Percentiles rank a stretch among this genome's conserved stretches.
Evolutionary conservation across 92 coral and sea anemone genomes (phyloP).

Genomic region (Nematostella vectensis): DNA sequence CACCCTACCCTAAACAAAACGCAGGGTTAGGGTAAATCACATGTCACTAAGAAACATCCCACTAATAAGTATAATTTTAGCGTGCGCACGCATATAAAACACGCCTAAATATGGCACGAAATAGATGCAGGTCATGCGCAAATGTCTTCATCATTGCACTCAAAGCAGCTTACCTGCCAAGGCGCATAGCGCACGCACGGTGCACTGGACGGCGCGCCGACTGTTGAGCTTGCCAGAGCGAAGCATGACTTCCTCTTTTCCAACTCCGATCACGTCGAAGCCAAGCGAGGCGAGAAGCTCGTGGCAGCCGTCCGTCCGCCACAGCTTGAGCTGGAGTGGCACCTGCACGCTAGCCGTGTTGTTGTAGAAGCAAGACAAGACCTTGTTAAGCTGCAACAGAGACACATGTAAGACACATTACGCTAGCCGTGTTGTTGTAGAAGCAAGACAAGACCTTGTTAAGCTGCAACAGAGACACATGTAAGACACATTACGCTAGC

Average conservation of each 20-base stretch:
- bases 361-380: conserved; percentile 78
- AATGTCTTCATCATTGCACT: too few relatives aligned
- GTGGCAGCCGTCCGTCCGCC: conserved; percentile 94
- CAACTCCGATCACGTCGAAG: conserved; percentile 95
- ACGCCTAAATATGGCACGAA: too few relatives aligned
- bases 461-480: conserved; percentile 36
- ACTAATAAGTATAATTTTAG: too few relatives aligned
- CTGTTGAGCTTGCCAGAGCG: conserved; percentile 92
- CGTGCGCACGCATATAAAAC: too few relatives aligned
- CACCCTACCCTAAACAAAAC: too few relatives aligned
- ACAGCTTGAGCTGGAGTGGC: conserved; percentile 74
- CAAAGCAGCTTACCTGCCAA: conserved; percentile 72
- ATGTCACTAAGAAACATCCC: too few relatives aligned
- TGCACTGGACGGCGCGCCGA: conserved; percentile 87
- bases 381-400: conserved; percentile 71
- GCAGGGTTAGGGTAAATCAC: too few relatives aligned
- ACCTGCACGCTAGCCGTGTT: conserved; percentile 89
- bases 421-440: conserved; percentile 75
- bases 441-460: conserved; percentile 83
- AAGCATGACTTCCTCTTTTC: conserved; percentile 95
- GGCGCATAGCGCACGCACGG: conserved; percentile 84
- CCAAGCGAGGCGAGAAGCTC: conserved; percentile 98
- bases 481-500: conserved; percentile 68
- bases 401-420: conserved; percentile 9
- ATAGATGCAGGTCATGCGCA: too few relatives aligned